These are phyloP conservation scores for Pseudolaguvia tuberculata DNA, from an alignment of 2,113 vertebrate species.

Conservation along the genomic window DNA sequence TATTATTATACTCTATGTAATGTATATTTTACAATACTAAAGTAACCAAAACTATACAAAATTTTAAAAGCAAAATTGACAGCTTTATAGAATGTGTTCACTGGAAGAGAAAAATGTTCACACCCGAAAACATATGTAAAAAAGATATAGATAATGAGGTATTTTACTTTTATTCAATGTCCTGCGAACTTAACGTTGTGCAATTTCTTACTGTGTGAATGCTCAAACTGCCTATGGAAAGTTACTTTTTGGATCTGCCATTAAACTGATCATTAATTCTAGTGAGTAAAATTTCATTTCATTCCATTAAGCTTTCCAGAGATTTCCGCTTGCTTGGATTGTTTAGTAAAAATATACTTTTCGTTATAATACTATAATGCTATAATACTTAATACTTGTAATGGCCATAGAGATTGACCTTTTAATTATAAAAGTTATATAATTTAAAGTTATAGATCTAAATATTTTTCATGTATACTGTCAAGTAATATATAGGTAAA, in stretches of 20 bases:
- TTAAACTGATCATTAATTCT: slow-evolving; percentile 30
- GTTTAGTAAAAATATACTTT: background rate
- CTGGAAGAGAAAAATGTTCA: too few species aligned
- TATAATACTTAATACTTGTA: background rate
- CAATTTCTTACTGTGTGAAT: slow-evolving; percentile 41
- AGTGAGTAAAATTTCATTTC: slow-evolving; percentile 28
- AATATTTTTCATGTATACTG: background rate
- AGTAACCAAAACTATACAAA: too few species aligned
- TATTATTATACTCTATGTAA: background rate
- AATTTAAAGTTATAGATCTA: background rate
- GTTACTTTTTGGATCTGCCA: slow-evolving; percentile 30
- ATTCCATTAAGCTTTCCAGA: background rate
- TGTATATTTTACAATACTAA: too few species aligned
- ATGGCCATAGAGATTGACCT: background rate
- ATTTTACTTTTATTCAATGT: background rate
- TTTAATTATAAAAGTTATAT: background rate
- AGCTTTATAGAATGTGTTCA: too few species aligned
- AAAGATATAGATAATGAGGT: background rate
- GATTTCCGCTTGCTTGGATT: background rate
- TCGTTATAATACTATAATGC: background rate
- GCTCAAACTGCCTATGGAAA: slow-evolving; percentile 22
- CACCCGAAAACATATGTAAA: too few species aligned
- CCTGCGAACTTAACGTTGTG: slow-evolving; percentile 22
- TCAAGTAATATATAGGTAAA: too few species aligned
- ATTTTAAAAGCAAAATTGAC: too few species aligned